Evolutionary conservation across 2,113 vertebrate species (phyloP).

Genomic region (Seriola rivoliana): DNA sequence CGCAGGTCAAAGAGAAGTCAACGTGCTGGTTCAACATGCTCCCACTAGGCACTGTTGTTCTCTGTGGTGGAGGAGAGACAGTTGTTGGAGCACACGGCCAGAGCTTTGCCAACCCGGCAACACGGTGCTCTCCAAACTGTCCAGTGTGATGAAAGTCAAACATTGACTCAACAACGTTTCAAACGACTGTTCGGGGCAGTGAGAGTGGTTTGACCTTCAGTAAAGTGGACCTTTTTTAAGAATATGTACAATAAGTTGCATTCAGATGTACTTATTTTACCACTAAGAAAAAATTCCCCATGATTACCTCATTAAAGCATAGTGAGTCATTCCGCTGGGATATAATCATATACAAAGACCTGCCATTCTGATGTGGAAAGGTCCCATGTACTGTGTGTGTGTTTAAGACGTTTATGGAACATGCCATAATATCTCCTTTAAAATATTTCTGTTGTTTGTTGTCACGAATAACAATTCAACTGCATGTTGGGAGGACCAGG

Average conservation of each 20-base stretch:
- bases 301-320: slow-evolving; percentile 63
- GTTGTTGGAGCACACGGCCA: slow-evolving; percentile 27
- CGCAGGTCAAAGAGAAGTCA: slow-evolving; percentile 68
- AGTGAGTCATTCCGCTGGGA: slow-evolving; percentile 57
- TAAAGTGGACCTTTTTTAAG: slow-evolving; percentile 55
- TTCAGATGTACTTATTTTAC: slow-evolving; percentile 56
- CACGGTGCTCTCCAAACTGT: slow-evolving; percentile 54
- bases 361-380: slow-evolving; percentile 30
- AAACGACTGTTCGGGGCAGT: slow-evolving; percentile 73
- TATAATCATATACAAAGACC: slow-evolving; percentile 51
- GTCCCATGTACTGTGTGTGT: slow-evolving; percentile 11
- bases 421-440: not conserved
- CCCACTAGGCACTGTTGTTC: slow-evolving; percentile 56
- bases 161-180: slow-evolving; percentile 58
- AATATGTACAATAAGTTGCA: slow-evolving; percentile 78
- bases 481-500: slow-evolving; percentile 11
- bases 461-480: not conserved
- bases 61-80: slow-evolving; percentile 22
- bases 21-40: slow-evolving; percentile 64
- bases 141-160: slow-evolving; percentile 60
- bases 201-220: slow-evolving; percentile 70
- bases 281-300: slow-evolving; percentile 17
- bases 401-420: slow-evolving; percentile 9
- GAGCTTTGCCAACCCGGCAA: slow-evolving; percentile 42
- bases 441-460: not conserved